Evolutionary conservation across 2,797 vertebrate genomes (phyloP).

Genomic region (Arremon brunneinucha): DNA sequence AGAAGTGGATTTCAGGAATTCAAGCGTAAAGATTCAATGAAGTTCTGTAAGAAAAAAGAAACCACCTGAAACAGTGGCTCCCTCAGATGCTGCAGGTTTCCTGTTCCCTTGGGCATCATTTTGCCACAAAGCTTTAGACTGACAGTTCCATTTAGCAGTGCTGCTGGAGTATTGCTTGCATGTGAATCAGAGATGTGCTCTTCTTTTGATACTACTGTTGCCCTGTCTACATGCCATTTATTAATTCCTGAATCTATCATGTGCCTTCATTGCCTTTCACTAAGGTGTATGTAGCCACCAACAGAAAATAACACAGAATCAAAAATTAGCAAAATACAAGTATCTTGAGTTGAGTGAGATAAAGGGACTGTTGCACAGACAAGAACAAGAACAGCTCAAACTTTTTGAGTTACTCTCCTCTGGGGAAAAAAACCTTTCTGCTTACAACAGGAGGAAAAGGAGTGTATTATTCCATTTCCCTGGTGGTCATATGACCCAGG

Average conservation of each 20-base stretch:
- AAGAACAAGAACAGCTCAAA: background rate
- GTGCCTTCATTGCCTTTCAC: background rate
- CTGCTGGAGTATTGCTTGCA: background rate
- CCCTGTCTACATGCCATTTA: background rate
- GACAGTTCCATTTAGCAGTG: background rate
- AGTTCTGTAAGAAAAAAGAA: background rate
- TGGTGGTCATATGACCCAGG: background rate
- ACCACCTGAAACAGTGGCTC: background rate
- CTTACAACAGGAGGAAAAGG: background rate
- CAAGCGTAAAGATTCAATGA: background rate
- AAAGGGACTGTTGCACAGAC: background rate
- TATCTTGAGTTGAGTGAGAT: background rate
- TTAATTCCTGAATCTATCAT: background rate
- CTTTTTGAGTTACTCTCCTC: background rate
- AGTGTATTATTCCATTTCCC: background rate
- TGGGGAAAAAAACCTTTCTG: background rate
- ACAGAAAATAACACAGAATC: background rate
- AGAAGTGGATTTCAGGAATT: background rate
- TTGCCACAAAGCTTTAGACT: background rate
- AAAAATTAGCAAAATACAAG: background rate
- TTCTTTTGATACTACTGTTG: background rate
- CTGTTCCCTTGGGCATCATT: background rate
- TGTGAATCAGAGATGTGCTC: background rate
- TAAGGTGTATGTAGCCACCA: background rate
- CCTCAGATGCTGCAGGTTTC: background rate